Evolutionary conservation across 2,888 invertebrate species (phyloP).

Genomic region (Adela reaumurella): DNA sequence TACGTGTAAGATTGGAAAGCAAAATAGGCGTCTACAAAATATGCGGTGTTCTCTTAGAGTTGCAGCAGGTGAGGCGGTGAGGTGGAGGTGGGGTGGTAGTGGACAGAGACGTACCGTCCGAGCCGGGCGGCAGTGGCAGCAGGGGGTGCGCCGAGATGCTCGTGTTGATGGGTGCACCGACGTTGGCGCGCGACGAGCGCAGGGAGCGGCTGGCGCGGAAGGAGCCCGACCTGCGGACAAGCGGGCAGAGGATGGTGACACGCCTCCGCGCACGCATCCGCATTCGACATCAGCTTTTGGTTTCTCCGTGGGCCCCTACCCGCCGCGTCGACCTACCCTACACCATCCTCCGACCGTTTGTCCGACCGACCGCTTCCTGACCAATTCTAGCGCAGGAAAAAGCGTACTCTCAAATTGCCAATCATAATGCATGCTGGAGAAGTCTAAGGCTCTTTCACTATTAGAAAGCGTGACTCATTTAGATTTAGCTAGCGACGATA

Average conservation of each 20-base stretch:
- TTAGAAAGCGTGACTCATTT: not conserved
- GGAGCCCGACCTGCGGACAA: constrained; percentile 85
- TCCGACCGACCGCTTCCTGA: constrained; percentile 13
- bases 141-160: constrained; percentile 92
- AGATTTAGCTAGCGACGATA: constrained; percentile 26
- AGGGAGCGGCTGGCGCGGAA: constrained; percentile 82
- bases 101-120: constrained; percentile 40
- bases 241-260: constrained; percentile 53
- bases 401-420: constrained; percentile 39
- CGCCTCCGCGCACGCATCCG: not conserved
- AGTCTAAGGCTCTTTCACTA: constrained; percentile 19
- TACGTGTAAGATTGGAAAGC: no score
- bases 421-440: constrained; percentile 50
- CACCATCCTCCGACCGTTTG: constrained; percentile 55
- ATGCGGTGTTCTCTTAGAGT: no score
- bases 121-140: constrained; percentile 82
- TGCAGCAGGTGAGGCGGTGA: no score
- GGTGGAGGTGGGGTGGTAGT: no score
- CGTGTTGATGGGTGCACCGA: constrained; percentile 59
- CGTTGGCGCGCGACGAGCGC: constrained; percentile 65
- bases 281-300: constrained; percentile 28
- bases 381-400: constrained; percentile 20
- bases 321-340: constrained; percentile 11
- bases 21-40: no score
- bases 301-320: constrained; percentile 16